Evolutionary conservation across 2,113 vertebrate genomes (phyloP), one percentile per base, ranked within the genome.

Genomic region (Apodemus sylvaticus): DNA sequence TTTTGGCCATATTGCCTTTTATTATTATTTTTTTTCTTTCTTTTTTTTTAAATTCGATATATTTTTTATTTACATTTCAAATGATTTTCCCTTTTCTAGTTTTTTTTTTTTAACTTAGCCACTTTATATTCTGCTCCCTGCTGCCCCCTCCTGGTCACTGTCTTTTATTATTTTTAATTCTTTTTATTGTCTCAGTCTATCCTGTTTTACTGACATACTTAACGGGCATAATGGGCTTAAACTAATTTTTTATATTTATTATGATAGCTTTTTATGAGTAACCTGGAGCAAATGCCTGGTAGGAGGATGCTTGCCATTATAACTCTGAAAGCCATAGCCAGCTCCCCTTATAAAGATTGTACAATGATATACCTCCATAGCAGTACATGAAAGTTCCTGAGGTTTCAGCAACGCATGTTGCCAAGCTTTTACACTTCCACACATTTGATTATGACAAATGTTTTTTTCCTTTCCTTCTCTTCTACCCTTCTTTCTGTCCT

Each of bases 191-290:
- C 22, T 3, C 39, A 58, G 12, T 90, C 19, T 71, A 55, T 95
- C 73, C 34, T 19, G 79, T 74, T 91, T 87, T 91, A 77, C 77
- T 16, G 4, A 36, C 42, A 1, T 53, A 19, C 7, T 64, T 87
- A 51, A 91, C 95, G 85, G 79, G 42, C 60, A 76, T 82, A 51
- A 91, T 96, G 85, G 73, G 51, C 81, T 73, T 81, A 90, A 78
- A 22, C 20, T 76, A 55, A 55, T 81, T 79, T 85, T 81, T 81
- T 6, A 20, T 13, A 58, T 58, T 22, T 58, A n/a, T 81, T 36
- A 58, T 81, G 20, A 81, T n/a, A 81, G 24, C 13, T 19, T 81
- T n/a, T n/a, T n/a, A 81, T 51, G 76, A 53, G 26, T 85, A 79
- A 83, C 48, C 10, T 51, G 71, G 53, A 39, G 48, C 48, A 73